Base-by-base conservation (phyloP, 2,888 invertebrate species). In the Stenichneumon culpator region DNA sequence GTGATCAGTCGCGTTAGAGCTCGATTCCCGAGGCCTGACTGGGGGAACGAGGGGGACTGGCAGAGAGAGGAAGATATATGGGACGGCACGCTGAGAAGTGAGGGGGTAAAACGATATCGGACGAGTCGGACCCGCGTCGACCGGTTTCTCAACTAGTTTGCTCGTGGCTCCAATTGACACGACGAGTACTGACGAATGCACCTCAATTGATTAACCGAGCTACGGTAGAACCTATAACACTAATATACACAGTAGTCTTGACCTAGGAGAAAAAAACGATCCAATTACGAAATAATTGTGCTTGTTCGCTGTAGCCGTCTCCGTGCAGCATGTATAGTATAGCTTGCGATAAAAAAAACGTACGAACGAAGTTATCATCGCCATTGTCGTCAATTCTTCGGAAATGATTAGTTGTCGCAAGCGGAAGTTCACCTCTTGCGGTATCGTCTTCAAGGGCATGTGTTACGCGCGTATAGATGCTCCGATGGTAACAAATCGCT, bases 1-100 rank as follows among this genome's bases (percentile, higher is more conserved):
- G 73, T 86, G 79, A 86, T 87, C 83, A 83, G 79, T 79, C 79
- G 83, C 74, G 79, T 87, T 82, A 85, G 75, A 79, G 79, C 84
- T 79, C 70, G 74, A 84, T 84, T 79, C 74, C 36, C 67, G 72
- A 39, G 19, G 50, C 19, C 47, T 11, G 19, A 60, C 36, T 16
- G 6, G 6, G 67, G 44, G 65, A 63, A 22, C 2, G 54, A 67
- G 68, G 19, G 72, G 77, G 67, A 36, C 50, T 25, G 14, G 57
- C 22, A 28, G 63, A 79, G 70, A 79, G 68, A 67, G 16, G 54
- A 22, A 68, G 36, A 32, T 60, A 57, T 52, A 47, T 4, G n/a
- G 28, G 4, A 2, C 19, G 22, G 36, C 39, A 19, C 44, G 65
- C 44, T n/a, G 70, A 77, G 19, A n/a, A 47, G 60, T 9, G 67